A percentile compares a stretch with the other conserved stretches of the same genome.
Conservation (phyloP, 1,140 invertebrate genomes). For the Hermetia illucens region DNA sequence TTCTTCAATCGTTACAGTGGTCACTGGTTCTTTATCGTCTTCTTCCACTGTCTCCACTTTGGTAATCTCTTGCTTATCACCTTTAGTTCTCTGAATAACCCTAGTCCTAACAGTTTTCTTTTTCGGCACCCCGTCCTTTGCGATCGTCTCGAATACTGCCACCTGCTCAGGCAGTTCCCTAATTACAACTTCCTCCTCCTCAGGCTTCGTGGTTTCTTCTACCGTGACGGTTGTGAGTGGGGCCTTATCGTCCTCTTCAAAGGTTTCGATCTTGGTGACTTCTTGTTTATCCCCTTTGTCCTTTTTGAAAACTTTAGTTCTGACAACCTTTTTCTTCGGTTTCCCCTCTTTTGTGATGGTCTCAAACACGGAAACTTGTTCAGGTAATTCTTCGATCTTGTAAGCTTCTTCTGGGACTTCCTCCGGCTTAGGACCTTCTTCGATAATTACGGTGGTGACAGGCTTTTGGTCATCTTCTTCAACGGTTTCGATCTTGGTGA, state of each 20-base stretch:
- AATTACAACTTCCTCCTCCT: slow-evolving; percentile 9
- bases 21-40: slow-evolving; percentile 27
- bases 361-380: slow-evolving; percentile 15
- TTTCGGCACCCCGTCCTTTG: slow-evolving; percentile 4
- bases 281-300: slow-evolving; percentile 23
- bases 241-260: slow-evolving; percentile 21
- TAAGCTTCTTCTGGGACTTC: slow-evolving; percentile 8
- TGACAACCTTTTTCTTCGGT: slow-evolving; percentile 16
- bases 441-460: slow-evolving; percentile 15
- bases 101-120: slow-evolving; percentile 23
- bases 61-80: slow-evolving; percentile 27
- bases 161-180: slow-evolving; percentile 16
- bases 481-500: slow-evolving; percentile 22
- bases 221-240: slow-evolving; percentile 7
- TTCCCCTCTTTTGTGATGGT: slow-evolving; percentile 14
- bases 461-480: slow-evolving; percentile 25
- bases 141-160: slow-evolving; percentile 6
- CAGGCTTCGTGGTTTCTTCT: slow-evolving; percentile 9
- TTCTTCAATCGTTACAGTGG: slow-evolving; percentile 23
- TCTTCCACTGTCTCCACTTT: slow-evolving; percentile 33
- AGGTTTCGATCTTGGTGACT: slow-evolving; percentile 25
- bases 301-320: slow-evolving; percentile 13
- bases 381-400: slow-evolving; percentile 10
- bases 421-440: slow-evolving; percentile 9
- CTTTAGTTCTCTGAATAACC: slow-evolving; percentile 26